A percentile compares a stretch with the other conserved stretches of the same genome.
phyloP scores from a whole-genome alignment of 2,113 vertebrate genomes.

The Synodontis membranacea region DNA sequence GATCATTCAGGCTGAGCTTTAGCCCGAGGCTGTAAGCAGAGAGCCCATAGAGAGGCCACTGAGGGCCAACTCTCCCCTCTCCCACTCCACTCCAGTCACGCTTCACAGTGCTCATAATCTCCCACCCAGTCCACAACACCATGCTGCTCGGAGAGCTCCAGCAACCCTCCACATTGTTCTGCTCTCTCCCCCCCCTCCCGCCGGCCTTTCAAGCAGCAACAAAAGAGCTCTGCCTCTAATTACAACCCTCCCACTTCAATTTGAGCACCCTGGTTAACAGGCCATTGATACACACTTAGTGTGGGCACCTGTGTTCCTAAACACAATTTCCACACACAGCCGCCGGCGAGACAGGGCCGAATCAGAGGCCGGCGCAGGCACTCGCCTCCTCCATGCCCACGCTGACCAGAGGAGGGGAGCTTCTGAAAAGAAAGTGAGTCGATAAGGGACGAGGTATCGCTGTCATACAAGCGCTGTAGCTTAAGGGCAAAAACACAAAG shows the following conservation, averaged over 20 bases:
- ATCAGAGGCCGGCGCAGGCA: constrained; percentile 44
- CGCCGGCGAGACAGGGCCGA: constrained; percentile 61
- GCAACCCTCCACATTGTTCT: constrained; percentile 38
- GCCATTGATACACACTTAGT: constrained; percentile 57
- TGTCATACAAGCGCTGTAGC: constrained; percentile 55
- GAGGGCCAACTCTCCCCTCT: constrained; percentile 42
- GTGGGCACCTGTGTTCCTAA: constrained; percentile 64
- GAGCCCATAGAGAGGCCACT: constrained; percentile 49
- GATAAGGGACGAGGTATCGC: constrained; percentile 54
- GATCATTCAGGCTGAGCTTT: constrained; percentile 46
- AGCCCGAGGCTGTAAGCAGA: constrained; percentile 52
- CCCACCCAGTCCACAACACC: constrained; percentile 56
- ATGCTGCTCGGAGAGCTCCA: constrained; percentile 48
- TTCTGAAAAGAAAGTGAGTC: constrained; percentile 53
- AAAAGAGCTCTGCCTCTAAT: constrained; percentile 63
- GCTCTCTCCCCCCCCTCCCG: constrained; percentile 25
- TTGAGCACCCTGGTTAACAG: constrained; percentile 64
- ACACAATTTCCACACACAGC: constrained; percentile 69
- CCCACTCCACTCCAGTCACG: constrained; percentile 43
- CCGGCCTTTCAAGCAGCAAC: constrained; percentile 53
- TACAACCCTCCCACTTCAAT: constrained; percentile 63
- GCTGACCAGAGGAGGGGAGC: constrained; percentile 62
- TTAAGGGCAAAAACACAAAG: constrained; percentile 57
- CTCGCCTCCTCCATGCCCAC: constrained; percentile 60
- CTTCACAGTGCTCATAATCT: constrained; percentile 58